Evolutionary conservation across 2,797 vertebrate species (phyloP).

Genomic region (Pogoniulus pusillus): DNA sequence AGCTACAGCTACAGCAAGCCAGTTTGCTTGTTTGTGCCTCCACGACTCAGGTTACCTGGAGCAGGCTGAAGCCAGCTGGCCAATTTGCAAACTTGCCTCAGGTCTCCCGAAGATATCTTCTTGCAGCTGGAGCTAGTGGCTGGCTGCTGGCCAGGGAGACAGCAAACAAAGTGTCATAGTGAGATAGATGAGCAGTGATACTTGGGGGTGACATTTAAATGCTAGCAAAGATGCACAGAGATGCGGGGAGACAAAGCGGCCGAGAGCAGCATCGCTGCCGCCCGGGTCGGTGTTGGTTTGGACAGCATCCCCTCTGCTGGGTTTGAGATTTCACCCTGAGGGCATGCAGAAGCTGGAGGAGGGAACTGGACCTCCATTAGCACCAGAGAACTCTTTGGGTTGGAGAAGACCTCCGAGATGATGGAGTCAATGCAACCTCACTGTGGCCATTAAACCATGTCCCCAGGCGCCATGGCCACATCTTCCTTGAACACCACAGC

Average conservation of each 20-base stretch:
- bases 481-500: too few relatives aligned
- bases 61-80: neutral
- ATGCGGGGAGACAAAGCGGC: neutral
- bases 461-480: too few relatives aligned
- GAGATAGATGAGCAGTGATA: conserved; percentile 46
- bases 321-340: neutral
- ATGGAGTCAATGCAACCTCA: too few relatives aligned
- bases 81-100: neutral
- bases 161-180: neutral
- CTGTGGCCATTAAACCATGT: too few relatives aligned
- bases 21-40: neutral
- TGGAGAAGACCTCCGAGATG: too few relatives aligned
- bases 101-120: neutral
- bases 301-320: neutral
- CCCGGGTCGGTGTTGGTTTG: neutral
- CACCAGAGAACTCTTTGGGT: too few relatives aligned
- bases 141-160: neutral
- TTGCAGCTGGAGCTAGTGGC: neutral
- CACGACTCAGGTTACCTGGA: neutral
- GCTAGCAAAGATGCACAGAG: neutral
- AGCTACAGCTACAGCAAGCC: too few relatives aligned
- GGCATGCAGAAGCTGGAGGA: neutral
- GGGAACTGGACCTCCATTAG: neutral
- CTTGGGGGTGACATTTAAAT: conserved; percentile 39
- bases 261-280: neutral